Evolutionary conservation across 2,797 vertebrate species (phyloP).

Genomic region (Labroides dimidiatus): DNA sequence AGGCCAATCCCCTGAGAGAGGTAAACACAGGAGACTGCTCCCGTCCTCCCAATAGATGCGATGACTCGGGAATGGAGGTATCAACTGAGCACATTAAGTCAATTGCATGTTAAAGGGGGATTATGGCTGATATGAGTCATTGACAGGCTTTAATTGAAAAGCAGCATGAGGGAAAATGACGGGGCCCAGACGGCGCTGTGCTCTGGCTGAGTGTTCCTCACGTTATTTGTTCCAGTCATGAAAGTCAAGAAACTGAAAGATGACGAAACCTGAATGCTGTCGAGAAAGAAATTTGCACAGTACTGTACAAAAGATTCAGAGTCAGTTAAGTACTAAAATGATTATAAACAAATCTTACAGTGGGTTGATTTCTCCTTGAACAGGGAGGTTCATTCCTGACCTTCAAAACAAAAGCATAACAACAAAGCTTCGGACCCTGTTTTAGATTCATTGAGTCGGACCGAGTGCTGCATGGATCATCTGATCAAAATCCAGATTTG

Average conservation of each 20-base stretch:
- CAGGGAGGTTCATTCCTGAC: background rate
- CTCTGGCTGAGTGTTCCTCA: constrained; percentile 33
- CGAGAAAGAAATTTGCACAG: constrained; percentile 11
- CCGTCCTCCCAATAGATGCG: constrained; percentile 49
- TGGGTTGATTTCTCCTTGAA: background rate
- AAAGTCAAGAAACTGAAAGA: constrained; percentile 46
- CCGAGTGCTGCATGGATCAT: no score
- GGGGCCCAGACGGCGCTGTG: constrained; percentile 25
- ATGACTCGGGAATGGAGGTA: constrained; percentile 34
- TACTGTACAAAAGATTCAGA: constrained; percentile 3
- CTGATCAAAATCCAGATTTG: no score
- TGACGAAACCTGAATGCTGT: constrained; percentile 9
- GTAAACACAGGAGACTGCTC: constrained; percentile 68
- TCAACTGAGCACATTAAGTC: constrained; percentile 43
- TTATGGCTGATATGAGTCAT: constrained; percentile 64
- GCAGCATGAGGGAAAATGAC: constrained; percentile 58
- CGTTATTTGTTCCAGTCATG: constrained; percentile 47
- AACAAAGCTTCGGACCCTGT: background rate
- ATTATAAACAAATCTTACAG: background rate
- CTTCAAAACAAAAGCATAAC: background rate
- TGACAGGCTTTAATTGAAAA: constrained; percentile 73
- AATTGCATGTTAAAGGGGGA: constrained; percentile 53
- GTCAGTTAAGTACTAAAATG: background rate
- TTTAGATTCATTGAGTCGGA: background rate
- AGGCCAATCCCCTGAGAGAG: constrained; percentile 67